Base-by-base conservation (phyloP, 1,140 invertebrate species). In the Halotydeus destructor region DNA sequence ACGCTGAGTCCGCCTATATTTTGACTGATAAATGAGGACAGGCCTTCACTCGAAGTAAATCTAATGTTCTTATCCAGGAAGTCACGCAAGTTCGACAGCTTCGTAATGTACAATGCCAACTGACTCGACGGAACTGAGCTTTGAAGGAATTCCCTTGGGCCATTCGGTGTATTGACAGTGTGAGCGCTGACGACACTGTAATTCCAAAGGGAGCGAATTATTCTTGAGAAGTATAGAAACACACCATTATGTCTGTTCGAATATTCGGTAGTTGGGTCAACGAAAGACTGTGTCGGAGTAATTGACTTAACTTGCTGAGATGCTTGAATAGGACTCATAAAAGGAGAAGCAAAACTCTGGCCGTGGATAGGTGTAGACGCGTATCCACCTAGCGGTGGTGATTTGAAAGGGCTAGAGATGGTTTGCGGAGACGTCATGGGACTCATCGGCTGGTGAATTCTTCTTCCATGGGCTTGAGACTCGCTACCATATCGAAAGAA, bases 401-500 rank as follows among this genome's bases (percentile, higher is more conserved):
- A 43, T n/a, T 5, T 44, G n/a, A n/a, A 30, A 14, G 6, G 6
- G n/a, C 8, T 44, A 14, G 16, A 32, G 12, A n/a, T 8, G 43
- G 25, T 26, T 14, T 11, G 14, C 25, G 16, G 32, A 14, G 33
- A 36, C n/a, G n/a, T n/a, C n/a, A n/a, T n/a, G n/a, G n/a, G n/a
- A n/a, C n/a, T n/a, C n/a, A n/a, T n/a, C n/a, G n/a, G n/a, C n/a
- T n/a, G n/a, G n/a, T n/a, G n/a, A n/a, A n/a, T n/a, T n/a, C n/a
- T n/a, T n/a, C n/a, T n/a, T n/a, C n/a, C n/a, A n/a, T n/a, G n/a
- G n/a, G 43, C 35, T 22, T 59, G 53, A 2, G 65, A 68, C 52
- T 88, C 82, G 9, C 77, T 78, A 25, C 88, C 86, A 59, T 86
- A 89, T 42, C 85, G 59, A 54, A 93, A 85, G 57, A 93, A 89